phyloP scores from a whole-genome alignment of 1,140 invertebrate species.

The Brachionus paranguensis region DNA sequence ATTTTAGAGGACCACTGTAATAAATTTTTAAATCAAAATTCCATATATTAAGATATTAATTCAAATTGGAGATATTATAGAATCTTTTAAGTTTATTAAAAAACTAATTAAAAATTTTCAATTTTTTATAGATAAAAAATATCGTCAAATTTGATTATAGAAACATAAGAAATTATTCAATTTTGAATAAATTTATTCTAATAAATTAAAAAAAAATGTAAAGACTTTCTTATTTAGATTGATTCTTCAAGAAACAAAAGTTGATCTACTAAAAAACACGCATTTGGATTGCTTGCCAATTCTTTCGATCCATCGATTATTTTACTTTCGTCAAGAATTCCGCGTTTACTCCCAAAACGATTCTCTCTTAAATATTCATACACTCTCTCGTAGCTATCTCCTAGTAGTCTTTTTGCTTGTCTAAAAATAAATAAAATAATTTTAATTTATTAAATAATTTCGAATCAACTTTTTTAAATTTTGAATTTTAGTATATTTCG shows the following conservation, averaged over 20 bases:
- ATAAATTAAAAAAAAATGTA: background rate
- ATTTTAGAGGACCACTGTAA: too few species aligned
- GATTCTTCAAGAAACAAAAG: slow-evolving; percentile 52
- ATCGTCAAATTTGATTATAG: too few species aligned
- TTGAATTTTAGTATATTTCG: slow-evolving; percentile 50
- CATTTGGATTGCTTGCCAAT: slow-evolving; percentile 50
- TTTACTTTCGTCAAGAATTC: slow-evolving; percentile 41
- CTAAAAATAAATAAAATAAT: slow-evolving; percentile 43
- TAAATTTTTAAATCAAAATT: too few species aligned
- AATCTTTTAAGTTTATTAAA: too few species aligned
- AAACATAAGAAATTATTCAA: too few species aligned
- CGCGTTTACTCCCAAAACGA: slow-evolving; percentile 43
- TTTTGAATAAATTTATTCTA: background rate
- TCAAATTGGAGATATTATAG: too few species aligned
- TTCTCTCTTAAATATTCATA: slow-evolving; percentile 51
- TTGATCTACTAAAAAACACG: slow-evolving; percentile 55
- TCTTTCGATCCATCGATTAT: slow-evolving; percentile 46
- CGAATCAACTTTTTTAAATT: slow-evolving; percentile 49
- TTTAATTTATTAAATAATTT: background rate
- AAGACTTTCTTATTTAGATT: background rate
- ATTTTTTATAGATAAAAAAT: too few species aligned
- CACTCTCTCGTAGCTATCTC: slow-evolving; percentile 49
- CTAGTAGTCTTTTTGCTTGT: slow-evolving; percentile 49
- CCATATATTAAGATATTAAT: too few species aligned
- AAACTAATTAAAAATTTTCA: too few species aligned